A percentile compares a stretch with the other conserved stretches of the same genome.
Conservation (phyloP, 2,888 invertebrate species). For the Netelia melanura region DNA sequence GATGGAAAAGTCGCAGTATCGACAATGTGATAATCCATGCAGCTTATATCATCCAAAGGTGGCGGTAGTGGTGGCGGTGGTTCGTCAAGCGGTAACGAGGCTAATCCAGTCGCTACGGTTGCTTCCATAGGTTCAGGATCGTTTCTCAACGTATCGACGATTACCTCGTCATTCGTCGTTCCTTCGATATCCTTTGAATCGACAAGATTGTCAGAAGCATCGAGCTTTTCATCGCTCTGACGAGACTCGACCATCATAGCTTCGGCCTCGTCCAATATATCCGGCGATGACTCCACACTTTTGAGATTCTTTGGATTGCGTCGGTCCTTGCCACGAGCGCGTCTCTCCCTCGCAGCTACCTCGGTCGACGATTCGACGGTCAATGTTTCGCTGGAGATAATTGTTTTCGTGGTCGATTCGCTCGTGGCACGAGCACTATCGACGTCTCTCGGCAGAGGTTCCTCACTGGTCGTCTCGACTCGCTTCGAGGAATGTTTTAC, state of each 20-base stretch:
- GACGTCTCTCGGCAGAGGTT: not conserved
- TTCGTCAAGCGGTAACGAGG: constrained; percentile 60
- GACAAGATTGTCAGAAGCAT: constrained; percentile 68
- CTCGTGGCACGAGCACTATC: not conserved
- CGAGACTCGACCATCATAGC: constrained; percentile 67
- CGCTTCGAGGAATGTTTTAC: constrained; percentile 39
- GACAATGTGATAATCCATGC: constrained; percentile 79
- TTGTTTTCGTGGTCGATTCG: constrained; percentile 19
- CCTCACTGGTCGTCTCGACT: not conserved
- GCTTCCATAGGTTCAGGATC: constrained; percentile 69
- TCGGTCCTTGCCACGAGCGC: constrained; percentile 32
- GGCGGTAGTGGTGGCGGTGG: constrained; percentile 24
- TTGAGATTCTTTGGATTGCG: constrained; percentile 38
- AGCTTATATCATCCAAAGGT: constrained; percentile 73
- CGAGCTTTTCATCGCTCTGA: constrained; percentile 32
- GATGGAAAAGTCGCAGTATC: constrained; percentile 68
- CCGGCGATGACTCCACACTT: constrained; percentile 1
- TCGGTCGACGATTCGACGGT: not conserved
- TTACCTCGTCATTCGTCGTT: constrained; percentile 32
- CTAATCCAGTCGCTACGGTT: constrained; percentile 56
- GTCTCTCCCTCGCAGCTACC: not conserved
- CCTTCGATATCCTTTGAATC: constrained; percentile 60
- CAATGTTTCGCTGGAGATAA: constrained; percentile 26
- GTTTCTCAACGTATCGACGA: constrained; percentile 13
- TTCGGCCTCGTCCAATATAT: constrained; percentile 53